Conservation (phyloP, 2,888 invertebrate species). For the Biston betularia region DNA sequence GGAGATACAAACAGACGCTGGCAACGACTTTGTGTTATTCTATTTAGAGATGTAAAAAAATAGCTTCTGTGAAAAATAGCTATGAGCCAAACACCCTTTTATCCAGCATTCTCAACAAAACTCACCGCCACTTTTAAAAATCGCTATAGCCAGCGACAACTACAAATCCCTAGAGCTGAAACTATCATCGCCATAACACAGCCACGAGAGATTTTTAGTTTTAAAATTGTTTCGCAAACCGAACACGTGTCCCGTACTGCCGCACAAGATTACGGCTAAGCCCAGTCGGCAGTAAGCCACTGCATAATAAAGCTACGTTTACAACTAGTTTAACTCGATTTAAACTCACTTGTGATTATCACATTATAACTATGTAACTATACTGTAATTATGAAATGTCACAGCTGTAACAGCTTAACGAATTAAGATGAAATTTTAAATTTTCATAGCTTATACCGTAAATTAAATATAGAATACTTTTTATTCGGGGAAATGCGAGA, state of each 20-base stretch:
- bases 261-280: slow-evolving; percentile 12
- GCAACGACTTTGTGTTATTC: too few species aligned
- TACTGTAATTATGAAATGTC: too few species aligned
- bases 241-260: slow-evolving; percentile 11
- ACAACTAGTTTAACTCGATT: slow-evolving; percentile 1
- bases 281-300: slow-evolving; percentile 7
- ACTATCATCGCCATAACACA: slow-evolving; percentile 17
- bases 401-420: too few species aligned
- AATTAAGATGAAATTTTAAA: too few species aligned
- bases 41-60: not conserved
- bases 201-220: slow-evolving; percentile 14
- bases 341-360: not conserved
- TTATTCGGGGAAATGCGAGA: too few species aligned
- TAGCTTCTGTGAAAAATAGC: not conserved
- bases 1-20: too few species aligned
- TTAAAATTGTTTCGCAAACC: slow-evolving; percentile 18
- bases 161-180: slow-evolving; percentile 14
- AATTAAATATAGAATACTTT: too few species aligned
- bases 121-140: not conserved
- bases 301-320: slow-evolving; percentile 12
- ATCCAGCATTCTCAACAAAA: not conserved
- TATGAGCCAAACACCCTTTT: not conserved
- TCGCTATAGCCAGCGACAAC: not conserved
- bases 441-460: too few species aligned
- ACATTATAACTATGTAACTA: not conserved